Conservation (phyloP, 2,888 invertebrate species). For the Maniola hyperantus region DNA sequence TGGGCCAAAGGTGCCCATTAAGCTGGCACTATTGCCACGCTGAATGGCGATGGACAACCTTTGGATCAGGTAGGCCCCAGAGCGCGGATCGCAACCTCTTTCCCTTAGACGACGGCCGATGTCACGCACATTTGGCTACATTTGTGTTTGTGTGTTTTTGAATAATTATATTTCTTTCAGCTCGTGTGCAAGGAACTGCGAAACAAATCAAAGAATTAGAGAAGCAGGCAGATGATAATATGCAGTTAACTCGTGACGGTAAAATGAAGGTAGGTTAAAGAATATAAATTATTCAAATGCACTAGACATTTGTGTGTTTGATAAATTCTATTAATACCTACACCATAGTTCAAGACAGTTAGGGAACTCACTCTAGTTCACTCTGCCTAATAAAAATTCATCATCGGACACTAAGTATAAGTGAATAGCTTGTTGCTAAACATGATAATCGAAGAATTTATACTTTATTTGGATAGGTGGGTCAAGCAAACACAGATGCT, state of each 20-base stretch:
- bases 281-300: background rate
- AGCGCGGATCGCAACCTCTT: too few species aligned
- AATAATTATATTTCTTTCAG: slow-evolving; percentile 65
- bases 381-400: background rate
- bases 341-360: too few species aligned
- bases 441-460: slow-evolving; percentile 32
- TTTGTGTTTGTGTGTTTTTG: background rate
- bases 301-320: background rate
- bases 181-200: slow-evolving; percentile 88
- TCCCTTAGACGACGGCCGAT: too few species aligned
- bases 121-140: background rate
- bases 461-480: slow-evolving; percentile 84
- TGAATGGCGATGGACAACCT: too few species aligned
- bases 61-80: too few species aligned
- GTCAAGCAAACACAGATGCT: slow-evolving; percentile 93
- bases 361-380: too few species aligned
- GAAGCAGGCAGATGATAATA: slow-evolving; percentile 86
- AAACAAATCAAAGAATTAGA: slow-evolving; percentile 86
- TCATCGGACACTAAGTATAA: background rate
- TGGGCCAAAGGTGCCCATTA: too few species aligned
- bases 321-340: background rate
- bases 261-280: slow-evolving; percentile 83
- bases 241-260: slow-evolving; percentile 87
- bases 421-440: background rate
- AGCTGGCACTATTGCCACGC: too few species aligned